Evolutionary conservation across 2,888 invertebrate genomes (phyloP), one percentile per base, ranked within the genome.

Genomic region (Timema cristinae): DNA sequence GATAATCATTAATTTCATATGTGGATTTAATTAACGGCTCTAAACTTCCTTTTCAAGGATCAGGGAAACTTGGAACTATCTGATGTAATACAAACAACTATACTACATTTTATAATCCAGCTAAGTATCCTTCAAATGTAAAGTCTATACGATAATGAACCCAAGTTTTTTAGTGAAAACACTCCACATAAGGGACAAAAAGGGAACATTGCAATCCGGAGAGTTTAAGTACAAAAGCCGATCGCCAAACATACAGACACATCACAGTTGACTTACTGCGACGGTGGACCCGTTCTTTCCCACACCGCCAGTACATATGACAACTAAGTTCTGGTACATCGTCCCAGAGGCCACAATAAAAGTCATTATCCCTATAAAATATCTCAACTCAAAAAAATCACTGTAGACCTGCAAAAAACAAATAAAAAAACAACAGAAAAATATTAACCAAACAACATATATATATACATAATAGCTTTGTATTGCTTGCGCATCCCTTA

Each of bases 201-300:
- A 9, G 32, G 59, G 5, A 5, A 9, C 10, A 61, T 11, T n/a
- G 61, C 61, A 15, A 47, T 47, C 16, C 7, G 10, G 10, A 61
- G 13, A 15, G n/a, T 47, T 61, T 47, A 16, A 61, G 47, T 7
- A 47, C 61, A 16, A 11, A 11, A 47, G 16, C 47, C 11, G 61
- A 11, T 11, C 16, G 61, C 11, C 16, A 61, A 61, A 61, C 47
- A 11, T 69, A 56, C 11, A 52, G 15, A 50, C 16, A 47, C 7
- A 10, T 10, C n/a, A 15, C 11, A 67, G 16, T 50, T 8, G 61
- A 75, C 94, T 94, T 93, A 98, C 97, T 85, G 98, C 98, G 79
- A 97, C 95, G 77, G 98, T 96, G 80, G 98, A 98, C 86, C 97
- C 98, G 88, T 98, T 98, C 88, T 97, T 98, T 82, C 98, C 98